phyloP scores from a whole-genome alignment of 2,113 vertebrate genomes.

The Atherinomorus stipes region DNA sequence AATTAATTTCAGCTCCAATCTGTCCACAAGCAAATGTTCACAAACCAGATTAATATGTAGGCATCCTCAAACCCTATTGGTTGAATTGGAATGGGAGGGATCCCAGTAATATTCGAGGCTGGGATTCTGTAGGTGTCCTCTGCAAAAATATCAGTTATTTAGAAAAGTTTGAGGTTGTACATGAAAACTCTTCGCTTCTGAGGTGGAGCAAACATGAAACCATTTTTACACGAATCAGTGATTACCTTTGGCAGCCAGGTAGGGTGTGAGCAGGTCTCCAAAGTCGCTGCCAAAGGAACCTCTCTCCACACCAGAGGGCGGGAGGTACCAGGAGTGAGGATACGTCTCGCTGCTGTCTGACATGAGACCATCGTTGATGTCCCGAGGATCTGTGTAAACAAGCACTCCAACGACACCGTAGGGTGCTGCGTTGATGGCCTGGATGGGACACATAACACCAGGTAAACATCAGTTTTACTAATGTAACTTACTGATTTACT shows the following conservation, averaged over 20 bases:
- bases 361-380: constrained; percentile 87
- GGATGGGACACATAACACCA: too few species aligned
- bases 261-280: constrained; percentile 88
- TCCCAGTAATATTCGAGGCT: constrained; percentile 69
- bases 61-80: constrained; percentile 92
- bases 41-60: constrained; percentile 87
- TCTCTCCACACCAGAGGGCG: constrained; percentile 88
- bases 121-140: constrained; percentile 84
- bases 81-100: constrained; percentile 89
- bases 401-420: constrained; percentile 86
- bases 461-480: too few species aligned
- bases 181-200: neutral
- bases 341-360: constrained; percentile 84
- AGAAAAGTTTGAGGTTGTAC: too few species aligned
- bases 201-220: constrained; percentile 8
- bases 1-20: neutral
- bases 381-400: constrained; percentile 89
- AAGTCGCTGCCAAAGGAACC: constrained; percentile 81
- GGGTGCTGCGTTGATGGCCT: constrained; percentile 88
- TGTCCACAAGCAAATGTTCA: constrained; percentile 8
- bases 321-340: constrained; percentile 90
- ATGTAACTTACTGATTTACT: neutral
- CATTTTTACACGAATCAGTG: neutral
- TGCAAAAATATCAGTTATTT: constrained; percentile 29
- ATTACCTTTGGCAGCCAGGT: constrained; percentile 85